Conservation (phyloP, 2,888 invertebrate species). For the Gymnocheta viridis region DNA sequence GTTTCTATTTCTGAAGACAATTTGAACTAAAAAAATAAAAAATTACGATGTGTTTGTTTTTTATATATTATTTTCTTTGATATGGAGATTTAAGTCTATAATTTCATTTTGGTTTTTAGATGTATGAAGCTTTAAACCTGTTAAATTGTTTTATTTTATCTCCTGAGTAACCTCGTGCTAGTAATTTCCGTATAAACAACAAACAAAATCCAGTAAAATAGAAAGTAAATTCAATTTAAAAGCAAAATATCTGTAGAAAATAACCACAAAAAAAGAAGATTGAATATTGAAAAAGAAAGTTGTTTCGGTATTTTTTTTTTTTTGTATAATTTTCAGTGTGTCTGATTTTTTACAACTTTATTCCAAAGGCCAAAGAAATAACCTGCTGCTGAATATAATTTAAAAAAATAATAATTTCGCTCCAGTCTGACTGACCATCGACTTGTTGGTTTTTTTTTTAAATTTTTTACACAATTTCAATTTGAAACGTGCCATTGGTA, state of each 20-base stretch:
- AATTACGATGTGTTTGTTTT: not conserved
- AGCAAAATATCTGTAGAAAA: constrained; percentile 31
- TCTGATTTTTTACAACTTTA: not conserved
- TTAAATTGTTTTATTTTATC: constrained; percentile 41
- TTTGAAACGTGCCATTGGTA: constrained; percentile 54
- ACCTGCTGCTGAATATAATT: constrained; percentile 39
- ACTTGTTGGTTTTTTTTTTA: constrained; percentile 6
- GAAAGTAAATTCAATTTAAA: constrained; percentile 63
- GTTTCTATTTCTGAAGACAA: not conserved
- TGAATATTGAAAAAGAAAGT: constrained; percentile 68
- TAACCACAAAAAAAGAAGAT: constrained; percentile 38
- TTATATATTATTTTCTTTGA: not conserved
- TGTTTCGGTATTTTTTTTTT: constrained; percentile 14
- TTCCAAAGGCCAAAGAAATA: constrained; percentile 15
- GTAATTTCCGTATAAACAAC: constrained; percentile 47
- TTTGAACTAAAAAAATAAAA: not conserved
- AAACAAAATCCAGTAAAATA: constrained; percentile 44
- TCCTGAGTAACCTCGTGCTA: constrained; percentile 47
- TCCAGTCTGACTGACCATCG: constrained; percentile 32
- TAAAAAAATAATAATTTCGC: constrained; percentile 16
- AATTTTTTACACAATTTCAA: constrained; percentile 40
- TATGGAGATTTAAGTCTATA: not conserved
- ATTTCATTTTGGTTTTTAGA: not conserved
- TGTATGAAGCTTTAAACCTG: constrained; percentile 6
- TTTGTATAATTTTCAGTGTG: not conserved